Percentiles rank a stretch among this genome's conserved stretches.
Evolutionary conservation across 2,113 vertebrate genomes (phyloP).

Genomic region (Mesembrinibis cayennensis): DNA sequence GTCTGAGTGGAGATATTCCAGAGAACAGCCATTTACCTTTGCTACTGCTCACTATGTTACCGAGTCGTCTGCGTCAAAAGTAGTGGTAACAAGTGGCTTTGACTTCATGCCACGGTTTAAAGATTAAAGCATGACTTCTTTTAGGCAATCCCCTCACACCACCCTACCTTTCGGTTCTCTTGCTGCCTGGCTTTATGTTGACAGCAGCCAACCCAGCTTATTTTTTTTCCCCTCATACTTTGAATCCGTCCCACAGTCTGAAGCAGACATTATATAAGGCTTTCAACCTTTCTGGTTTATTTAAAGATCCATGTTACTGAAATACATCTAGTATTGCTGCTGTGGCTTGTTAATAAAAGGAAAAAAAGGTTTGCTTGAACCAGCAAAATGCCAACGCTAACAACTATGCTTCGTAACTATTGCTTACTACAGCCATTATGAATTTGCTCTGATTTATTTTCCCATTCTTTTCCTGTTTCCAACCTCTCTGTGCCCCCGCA

Average conservation of each 20-base stretch:
- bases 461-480: slow-evolving; percentile 66
- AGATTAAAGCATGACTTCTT: slow-evolving; percentile 77
- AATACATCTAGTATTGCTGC: slow-evolving; percentile 46
- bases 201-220: slow-evolving; percentile 74
- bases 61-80: slow-evolving; percentile 79
- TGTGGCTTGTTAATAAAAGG: slow-evolving; percentile 65
- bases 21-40: slow-evolving; percentile 75
- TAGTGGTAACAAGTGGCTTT: slow-evolving; percentile 82
- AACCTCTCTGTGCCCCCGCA: slow-evolving; percentile 23
- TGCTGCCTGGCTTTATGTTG: slow-evolving; percentile 79
- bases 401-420: slow-evolving; percentile 67
- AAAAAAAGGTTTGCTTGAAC: slow-evolving; percentile 54
- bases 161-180: slow-evolving; percentile 68
- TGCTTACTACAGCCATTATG: slow-evolving; percentile 68
- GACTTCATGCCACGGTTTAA: slow-evolving; percentile 56
- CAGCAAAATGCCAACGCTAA: slow-evolving; percentile 55
- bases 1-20: slow-evolving; percentile 76
- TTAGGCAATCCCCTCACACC: slow-evolving; percentile 69
- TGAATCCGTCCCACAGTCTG: slow-evolving; percentile 38
- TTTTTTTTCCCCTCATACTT: slow-evolving; percentile 58
- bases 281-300: slow-evolving; percentile 53
- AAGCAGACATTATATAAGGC: slow-evolving; percentile 52
- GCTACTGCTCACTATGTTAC: slow-evolving; percentile 78
- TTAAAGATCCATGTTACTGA: slow-evolving; percentile 56
- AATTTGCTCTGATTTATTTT: slow-evolving; percentile 72